Evolutionary conservation across 1,140 invertebrate genomes (phyloP).

Genomic region (Steinernema feltiae): DNA sequence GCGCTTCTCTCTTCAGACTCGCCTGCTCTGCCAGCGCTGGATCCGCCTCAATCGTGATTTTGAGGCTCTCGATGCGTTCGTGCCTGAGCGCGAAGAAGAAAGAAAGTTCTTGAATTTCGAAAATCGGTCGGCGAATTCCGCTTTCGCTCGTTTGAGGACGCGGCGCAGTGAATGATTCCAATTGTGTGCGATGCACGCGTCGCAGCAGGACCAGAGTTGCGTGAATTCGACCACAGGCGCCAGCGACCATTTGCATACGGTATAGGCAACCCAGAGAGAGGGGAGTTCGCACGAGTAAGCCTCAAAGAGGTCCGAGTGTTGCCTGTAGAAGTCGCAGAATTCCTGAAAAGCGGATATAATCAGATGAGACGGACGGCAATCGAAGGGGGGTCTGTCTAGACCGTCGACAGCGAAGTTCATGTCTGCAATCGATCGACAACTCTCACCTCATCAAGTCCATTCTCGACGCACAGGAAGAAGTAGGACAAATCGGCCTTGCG

Average conservation of each 20-base stretch:
- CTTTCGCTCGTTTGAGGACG: background rate
- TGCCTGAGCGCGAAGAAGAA: background rate
- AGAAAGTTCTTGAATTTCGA: background rate
- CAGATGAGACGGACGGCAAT: no score
- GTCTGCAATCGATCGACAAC: no score
- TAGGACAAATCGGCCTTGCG: background rate
- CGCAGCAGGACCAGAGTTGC: background rate
- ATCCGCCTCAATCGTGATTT: background rate
- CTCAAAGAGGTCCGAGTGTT: background rate
- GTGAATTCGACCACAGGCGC: background rate
- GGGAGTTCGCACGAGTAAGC: background rate
- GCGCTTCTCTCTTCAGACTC: background rate
- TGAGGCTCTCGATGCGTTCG: background rate
- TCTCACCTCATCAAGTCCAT: background rate
- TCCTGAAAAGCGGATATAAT: no score
- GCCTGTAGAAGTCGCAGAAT: conserved; percentile 3
- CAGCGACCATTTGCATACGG: background rate
- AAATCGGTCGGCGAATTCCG: background rate
- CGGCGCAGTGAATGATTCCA: background rate
- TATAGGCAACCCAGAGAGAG: background rate
- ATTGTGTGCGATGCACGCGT: background rate
- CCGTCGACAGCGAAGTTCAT: no score
- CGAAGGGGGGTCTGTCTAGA: no score
- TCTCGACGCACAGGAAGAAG: background rate
- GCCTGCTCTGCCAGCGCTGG: background rate